Evolutionary conservation across 2,797 vertebrate genomes (phyloP).

Genomic region (Vipera latastei): DNA sequence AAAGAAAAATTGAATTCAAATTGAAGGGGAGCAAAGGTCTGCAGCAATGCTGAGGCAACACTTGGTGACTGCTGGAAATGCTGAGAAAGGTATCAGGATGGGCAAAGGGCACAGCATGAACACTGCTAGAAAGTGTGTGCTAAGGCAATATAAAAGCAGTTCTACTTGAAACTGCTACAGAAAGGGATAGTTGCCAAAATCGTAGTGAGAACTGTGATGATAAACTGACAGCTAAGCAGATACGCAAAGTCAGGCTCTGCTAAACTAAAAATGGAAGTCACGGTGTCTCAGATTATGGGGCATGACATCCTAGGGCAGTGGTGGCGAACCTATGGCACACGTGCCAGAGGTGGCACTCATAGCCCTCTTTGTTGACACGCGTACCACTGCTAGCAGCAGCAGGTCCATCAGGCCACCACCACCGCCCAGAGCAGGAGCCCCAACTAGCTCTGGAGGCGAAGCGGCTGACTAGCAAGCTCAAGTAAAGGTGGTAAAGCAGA

Average conservation of each 20-base stretch:
- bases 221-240: constrained; percentile 10
- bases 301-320: background rate
- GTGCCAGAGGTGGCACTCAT: no score
- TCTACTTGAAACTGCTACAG: background rate
- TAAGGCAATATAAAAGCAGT: constrained; percentile 29
- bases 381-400: no score
- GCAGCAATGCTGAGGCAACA: constrained; percentile 12
- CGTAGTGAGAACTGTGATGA: constrained; percentile 3
- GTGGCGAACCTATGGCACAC: no score
- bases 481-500: no score
- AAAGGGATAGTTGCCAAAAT: accelerated
- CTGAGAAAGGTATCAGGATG: constrained; percentile 50
- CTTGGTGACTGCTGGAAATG: constrained; percentile 24
- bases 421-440: no score
- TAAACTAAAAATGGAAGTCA: constrained; percentile 41
- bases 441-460: no score
- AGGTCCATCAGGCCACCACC: no score
- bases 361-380: no score
- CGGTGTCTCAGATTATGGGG: background rate
- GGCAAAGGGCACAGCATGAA: constrained; percentile 52
- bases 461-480: no score
- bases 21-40: constrained; percentile 36
- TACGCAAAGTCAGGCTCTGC: constrained; percentile 40
- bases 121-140: constrained; percentile 51
- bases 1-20: constrained; percentile 23